Evolutionary conservation across 2,888 invertebrate genomes (phyloP).

Genomic region (Tuberolachnus salignus): DNA sequence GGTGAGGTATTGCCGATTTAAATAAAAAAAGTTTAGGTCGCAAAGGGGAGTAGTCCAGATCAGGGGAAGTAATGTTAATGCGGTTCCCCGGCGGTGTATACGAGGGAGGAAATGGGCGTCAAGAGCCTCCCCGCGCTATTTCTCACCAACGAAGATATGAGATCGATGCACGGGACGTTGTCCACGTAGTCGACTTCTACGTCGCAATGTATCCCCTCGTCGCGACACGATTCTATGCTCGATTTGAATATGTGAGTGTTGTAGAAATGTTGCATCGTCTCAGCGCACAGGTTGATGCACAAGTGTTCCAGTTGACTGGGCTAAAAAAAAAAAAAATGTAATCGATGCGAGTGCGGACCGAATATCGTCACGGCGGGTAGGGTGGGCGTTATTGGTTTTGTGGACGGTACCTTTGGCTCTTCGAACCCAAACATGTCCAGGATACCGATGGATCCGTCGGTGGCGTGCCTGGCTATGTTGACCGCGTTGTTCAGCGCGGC

Average conservation of each 20-base stretch:
- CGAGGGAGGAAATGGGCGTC: too few species aligned
- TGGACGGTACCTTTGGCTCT: conserved; percentile 72
- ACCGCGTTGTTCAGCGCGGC: conserved; percentile 90
- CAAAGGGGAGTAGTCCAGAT: too few species aligned
- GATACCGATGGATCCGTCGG: conserved; percentile 93
- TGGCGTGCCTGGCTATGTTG: conserved; percentile 72
- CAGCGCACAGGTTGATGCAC: conserved; percentile 93
- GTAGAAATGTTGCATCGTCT: conserved; percentile 97
- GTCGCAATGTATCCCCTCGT: conserved; percentile 88
- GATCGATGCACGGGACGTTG: conserved; percentile 93
- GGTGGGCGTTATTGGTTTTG: too few species aligned
- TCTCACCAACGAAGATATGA: conserved; percentile 83
- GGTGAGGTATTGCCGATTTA: too few species aligned
- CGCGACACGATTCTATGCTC: conserved; percentile 89
- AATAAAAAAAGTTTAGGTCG: too few species aligned
- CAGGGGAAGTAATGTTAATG: too few species aligned
- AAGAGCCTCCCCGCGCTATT: not conserved
- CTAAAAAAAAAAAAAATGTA: conserved; percentile 60
- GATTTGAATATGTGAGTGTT: conserved; percentile 96
- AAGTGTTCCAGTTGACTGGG: conserved; percentile 90
- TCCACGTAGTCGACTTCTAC: conserved; percentile 93
- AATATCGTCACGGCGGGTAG: too few species aligned
- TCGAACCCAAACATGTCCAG: conserved; percentile 97
- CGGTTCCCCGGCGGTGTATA: too few species aligned
- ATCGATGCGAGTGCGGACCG: not conserved